Evolutionary conservation across 2,797 vertebrate species (phyloP), one percentile per base, ranked within the genome.

Genomic region (Scyliorhinus canicula): DNA sequence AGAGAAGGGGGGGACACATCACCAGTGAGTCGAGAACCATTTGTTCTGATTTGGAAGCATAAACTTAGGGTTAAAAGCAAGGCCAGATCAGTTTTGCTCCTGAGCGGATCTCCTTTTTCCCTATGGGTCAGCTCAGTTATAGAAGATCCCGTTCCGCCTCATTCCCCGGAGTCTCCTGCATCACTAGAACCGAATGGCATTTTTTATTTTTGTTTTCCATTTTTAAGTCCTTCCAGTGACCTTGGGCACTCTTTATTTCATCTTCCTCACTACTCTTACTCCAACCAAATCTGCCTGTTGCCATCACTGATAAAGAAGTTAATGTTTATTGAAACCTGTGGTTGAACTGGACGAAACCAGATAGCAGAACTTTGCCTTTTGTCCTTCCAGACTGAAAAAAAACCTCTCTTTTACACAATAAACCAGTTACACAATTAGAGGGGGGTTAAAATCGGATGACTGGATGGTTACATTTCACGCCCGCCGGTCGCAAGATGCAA

Each of bases 301-400:
- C 4, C 8, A 97, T 96, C 94, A 96, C 97, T 97, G 97, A 98
- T 98, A 98, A 98, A 97, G 97, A 97, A 86, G 98, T 98, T 98
- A 98, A 98, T 98, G 97, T 98, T 98, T 98, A 98, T 97, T 97
- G 97, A 97, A 97, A 98, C 97, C 97, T 97, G 97, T 0, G 95
- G 95, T 96, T 98, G 97, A 98, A 98, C 97, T 97, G 97, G 97
- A 97, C 97, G 97, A 97, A 97, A 96, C 96, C 96, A 35, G 96
- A 97, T 96, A 96, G 95, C 95, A 95, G 96, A 96, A 95, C 95
- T 95, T 95, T 95, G 95, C 95, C 95, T 95, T n/a, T 77, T 50
- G 21, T 65, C 65, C 4, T 67, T 71, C 21, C 67, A 50, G 67
- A 65, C 44, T 67, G 44, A 7, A 44, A 69, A 93, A 8, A 21